phyloP scores from a whole-genome alignment of 2,797 vertebrate genomes.

The Ambastaia sidthimunki region DNA sequence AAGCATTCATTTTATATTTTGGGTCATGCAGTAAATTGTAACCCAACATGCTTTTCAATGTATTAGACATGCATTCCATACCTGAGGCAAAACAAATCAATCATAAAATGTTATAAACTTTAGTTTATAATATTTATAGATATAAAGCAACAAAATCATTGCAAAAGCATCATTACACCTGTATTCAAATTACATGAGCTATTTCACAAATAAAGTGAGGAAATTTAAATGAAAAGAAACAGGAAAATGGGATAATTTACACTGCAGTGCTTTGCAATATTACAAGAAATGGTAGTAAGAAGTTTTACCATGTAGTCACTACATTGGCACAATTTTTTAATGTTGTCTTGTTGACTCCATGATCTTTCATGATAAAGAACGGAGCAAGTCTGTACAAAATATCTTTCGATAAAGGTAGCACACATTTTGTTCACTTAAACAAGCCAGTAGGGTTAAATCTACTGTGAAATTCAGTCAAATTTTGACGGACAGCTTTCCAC shows the following conservation, averaged over 20 bases:
- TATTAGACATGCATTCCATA: conserved; percentile 62
- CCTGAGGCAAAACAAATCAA: conserved; percentile 58
- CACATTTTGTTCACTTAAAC: conserved; percentile 29
- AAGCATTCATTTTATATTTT: conserved; percentile 58
- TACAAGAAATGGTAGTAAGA: conserved; percentile 44
- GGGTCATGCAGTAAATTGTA: conserved; percentile 61
- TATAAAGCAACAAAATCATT: conserved; percentile 46
- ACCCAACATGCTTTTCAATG: conserved; percentile 63
- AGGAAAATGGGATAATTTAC: conserved; percentile 33
- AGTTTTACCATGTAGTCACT: conserved; percentile 24
- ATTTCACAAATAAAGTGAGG: conserved; percentile 45
- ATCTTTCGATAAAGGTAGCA: conserved; percentile 19
- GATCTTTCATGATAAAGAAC: conserved; percentile 32
- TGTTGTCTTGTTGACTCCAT: conserved; percentile 23
- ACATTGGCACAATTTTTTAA: conserved; percentile 16
- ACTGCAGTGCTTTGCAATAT: conserved; percentile 49
- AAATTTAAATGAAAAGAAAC: conserved; percentile 16
- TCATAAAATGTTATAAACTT: conserved; percentile 53
- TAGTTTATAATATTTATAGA: conserved; percentile 51
- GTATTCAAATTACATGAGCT: conserved; percentile 45
- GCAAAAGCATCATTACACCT: conserved; percentile 35
- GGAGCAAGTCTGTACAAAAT: conserved; percentile 50
- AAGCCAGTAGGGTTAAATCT: conserved; percentile 18
- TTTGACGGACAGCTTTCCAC: conserved; percentile 32
- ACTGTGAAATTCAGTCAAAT: conserved; percentile 35